phyloP scores from a whole-genome alignment of 2,888 invertebrate species.

The Cosmopolites sordidus region DNA sequence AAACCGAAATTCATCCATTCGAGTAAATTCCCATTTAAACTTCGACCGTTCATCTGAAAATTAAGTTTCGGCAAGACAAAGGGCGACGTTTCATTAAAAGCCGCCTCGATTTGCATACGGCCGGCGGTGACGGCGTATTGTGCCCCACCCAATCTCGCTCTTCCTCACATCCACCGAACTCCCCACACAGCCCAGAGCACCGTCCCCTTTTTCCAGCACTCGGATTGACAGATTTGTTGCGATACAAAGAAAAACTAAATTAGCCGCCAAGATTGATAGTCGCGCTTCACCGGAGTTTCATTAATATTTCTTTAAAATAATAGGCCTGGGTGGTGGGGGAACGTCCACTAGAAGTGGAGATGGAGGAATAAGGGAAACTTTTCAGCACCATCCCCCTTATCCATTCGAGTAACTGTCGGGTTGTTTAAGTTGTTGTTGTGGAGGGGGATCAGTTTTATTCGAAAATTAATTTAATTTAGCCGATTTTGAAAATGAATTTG shows the following conservation, averaged over 20 bases:
- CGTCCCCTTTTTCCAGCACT: no score
- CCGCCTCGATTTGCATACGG: conserved; percentile 8
- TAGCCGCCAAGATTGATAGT: conserved; percentile 14
- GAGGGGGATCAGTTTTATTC: no score
- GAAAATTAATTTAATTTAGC: no score
- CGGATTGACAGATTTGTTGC: conserved; percentile 19
- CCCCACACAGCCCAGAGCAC: neutral
- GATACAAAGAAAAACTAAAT: conserved; percentile 11
- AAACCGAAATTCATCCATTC: neutral
- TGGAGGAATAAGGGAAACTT: no score
- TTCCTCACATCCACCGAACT: neutral
- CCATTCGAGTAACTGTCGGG: no score
- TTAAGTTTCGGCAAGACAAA: conserved; percentile 6
- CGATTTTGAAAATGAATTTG: no score
- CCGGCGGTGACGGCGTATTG: no score
- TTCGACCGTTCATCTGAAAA: neutral
- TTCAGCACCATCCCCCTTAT: no score
- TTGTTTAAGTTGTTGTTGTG: no score
- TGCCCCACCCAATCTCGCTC: neutral
- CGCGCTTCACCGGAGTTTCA: neutral
- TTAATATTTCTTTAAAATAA: no score
- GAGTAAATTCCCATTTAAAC: neutral
- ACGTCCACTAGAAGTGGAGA: no score
- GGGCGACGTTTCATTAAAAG: conserved; percentile 19
- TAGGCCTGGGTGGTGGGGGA: no score